Percentiles rank a stretch among this genome's conserved stretches.
phyloP scores from a whole-genome alignment of 2,113 vertebrate species.

The Circaetus cinerascens region DNA sequence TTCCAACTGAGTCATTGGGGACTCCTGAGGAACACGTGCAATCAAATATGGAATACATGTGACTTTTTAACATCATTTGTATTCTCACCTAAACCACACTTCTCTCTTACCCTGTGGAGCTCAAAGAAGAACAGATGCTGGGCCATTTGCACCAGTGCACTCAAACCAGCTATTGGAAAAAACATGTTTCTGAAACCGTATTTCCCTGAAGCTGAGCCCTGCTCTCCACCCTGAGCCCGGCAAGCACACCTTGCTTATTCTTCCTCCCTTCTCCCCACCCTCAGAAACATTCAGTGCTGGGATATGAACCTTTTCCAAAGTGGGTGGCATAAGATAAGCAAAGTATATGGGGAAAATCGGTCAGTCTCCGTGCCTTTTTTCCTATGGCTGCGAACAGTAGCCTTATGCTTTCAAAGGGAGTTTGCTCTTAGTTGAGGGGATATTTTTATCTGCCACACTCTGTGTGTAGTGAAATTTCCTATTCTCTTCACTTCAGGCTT shows the following conservation, averaged over 20 bases:
- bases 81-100: not conserved
- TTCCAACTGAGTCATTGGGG: not conserved
- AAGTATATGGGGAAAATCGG: not conserved
- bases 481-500: not conserved
- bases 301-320: not conserved
- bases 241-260: not conserved
- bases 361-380: not conserved
- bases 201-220: not conserved
- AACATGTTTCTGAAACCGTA: fast-evolving
- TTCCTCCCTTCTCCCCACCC: not conserved
- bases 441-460: not conserved
- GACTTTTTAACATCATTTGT: not conserved
- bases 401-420: not conserved
- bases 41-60: not conserved
- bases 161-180: not conserved
- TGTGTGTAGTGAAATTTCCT: not conserved
- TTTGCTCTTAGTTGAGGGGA: not conserved
- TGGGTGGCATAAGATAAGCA: not conserved
- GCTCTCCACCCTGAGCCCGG: not conserved
- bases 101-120: not conserved
- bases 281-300: not conserved
- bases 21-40: not conserved
- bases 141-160: not conserved
- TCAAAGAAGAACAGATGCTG: not conserved
- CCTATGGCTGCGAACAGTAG: not conserved